phyloP scores from a whole-genome alignment of 2,888 invertebrate genomes.

The Agonopterix heracliana region DNA sequence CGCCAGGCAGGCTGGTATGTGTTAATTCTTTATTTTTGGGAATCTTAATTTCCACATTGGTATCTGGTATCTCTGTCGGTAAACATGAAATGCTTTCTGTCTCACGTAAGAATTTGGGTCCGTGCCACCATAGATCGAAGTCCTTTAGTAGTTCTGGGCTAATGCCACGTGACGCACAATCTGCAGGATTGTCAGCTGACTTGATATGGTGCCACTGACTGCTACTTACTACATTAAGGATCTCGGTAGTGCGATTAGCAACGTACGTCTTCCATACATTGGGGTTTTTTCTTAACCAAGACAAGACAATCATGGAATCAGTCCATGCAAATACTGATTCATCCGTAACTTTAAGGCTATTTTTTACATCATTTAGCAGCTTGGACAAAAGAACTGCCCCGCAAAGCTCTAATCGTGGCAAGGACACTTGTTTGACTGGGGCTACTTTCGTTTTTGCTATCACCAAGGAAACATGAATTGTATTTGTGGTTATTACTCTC shows the following conservation, averaged over 20 bases:
- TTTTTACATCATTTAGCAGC: conserved; percentile 11
- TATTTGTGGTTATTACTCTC: not conserved
- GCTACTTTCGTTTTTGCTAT: conserved; percentile 12
- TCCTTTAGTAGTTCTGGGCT: conserved; percentile 4
- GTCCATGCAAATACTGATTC: conserved; percentile 21
- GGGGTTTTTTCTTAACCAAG: conserved; percentile 22
- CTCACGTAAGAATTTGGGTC: conserved; percentile 9
- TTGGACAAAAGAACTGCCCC: conserved; percentile 14
- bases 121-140: conserved; percentile 14
- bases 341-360: conserved; percentile 9
- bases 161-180: conserved; percentile 18
- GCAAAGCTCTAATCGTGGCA: conserved; percentile 16
- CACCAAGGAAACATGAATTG: conserved; percentile 8
- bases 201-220: conserved; percentile 9
- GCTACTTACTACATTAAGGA: conserved; percentile 3
- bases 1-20: no score
- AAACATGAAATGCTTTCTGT: not conserved
- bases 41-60: conserved; percentile 1
- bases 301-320: conserved; percentile 21
- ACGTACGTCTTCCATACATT: conserved; percentile 21
- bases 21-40: no score
- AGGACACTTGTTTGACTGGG: conserved; percentile 9
- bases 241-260: conserved; percentile 16
- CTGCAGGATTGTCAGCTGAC: conserved; percentile 20
- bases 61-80: conserved; percentile 1